Conservation (phyloP, 35 echinoderm and acorn worm species). For the Apostichopus parvimensis region DNA sequence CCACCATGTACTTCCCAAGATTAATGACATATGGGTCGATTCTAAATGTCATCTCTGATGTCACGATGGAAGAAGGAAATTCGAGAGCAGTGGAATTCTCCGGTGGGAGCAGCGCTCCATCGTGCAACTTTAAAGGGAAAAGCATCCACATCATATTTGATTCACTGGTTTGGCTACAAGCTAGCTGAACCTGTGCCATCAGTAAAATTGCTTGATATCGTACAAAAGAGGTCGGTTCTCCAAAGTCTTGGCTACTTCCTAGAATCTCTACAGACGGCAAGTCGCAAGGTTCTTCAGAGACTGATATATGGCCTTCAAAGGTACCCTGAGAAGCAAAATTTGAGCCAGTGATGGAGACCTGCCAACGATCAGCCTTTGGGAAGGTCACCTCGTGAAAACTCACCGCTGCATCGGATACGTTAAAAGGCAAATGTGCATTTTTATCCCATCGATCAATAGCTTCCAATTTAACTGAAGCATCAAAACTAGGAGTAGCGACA, state of each 20-base stretch:
- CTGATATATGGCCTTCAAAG: conserved; percentile 16
- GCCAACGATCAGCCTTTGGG: conserved; percentile 8
- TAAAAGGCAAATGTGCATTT: conserved; percentile 68
- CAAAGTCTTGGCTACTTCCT: conserved; percentile 68
- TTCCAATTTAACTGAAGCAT: not conserved
- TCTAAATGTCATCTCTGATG: conserved; percentile 31
- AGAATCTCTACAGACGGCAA: conserved; percentile 58
- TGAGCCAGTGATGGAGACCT: conserved; percentile 49
- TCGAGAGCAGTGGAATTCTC: conserved; percentile 36
- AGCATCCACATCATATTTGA: conserved; percentile 50
- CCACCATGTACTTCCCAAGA: conserved; percentile 59
- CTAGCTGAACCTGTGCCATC: conserved; percentile 38
- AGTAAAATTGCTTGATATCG: conserved; percentile 52
- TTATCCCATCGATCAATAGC: conserved; percentile 57
- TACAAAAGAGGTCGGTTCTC: conserved; percentile 51
- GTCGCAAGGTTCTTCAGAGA: conserved; percentile 66
- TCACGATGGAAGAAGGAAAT: conserved; percentile 28
- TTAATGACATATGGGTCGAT: conserved; percentile 45
- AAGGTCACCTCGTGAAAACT: conserved; percentile 53
- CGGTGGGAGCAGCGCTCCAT: conserved; percentile 56
- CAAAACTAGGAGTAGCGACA: not conserved
- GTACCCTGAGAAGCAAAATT: conserved; percentile 62
- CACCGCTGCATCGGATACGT: conserved; percentile 56
- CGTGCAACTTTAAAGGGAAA: conserved; percentile 36
- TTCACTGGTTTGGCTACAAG: conserved; percentile 42